Conservation (phyloP, 1,140 invertebrate genomes). For the Drosophila sulfurigaster region DNA sequence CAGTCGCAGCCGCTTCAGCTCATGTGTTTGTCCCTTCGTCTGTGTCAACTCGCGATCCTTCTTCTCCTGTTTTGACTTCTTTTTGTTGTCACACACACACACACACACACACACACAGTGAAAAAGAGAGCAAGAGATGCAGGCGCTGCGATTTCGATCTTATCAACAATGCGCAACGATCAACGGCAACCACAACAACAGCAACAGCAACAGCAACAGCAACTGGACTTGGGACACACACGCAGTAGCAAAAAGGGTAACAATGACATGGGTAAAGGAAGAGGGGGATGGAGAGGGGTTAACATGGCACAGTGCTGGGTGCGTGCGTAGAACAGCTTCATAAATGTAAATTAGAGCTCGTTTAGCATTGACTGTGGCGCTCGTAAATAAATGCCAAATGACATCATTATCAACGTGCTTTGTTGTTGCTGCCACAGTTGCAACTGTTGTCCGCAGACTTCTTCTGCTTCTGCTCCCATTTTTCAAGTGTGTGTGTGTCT, state of each 20-base stretch:
- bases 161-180: constrained; percentile 77
- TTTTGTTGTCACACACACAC: constrained; percentile 50
- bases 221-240: constrained; percentile 66
- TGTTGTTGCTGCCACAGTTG: constrained; percentile 39
- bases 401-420: constrained; percentile 82
- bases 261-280: background rate
- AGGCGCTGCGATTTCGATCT: constrained; percentile 76
- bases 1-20: background rate
- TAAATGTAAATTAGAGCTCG: constrained; percentile 85
- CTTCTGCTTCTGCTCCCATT: constrained; percentile 60
- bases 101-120: constrained; percentile 3
- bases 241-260: constrained; percentile 39
- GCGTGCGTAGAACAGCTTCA: constrained; percentile 84
- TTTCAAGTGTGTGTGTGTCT: constrained; percentile 58
- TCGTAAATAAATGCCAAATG: constrained; percentile 85
- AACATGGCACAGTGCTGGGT: constrained; percentile 60
- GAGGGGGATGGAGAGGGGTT: background rate
- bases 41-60: constrained; percentile 16
- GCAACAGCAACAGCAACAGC: constrained; percentile 32
- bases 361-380: constrained; percentile 82
- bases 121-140: constrained; percentile 33
- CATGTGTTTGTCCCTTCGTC: background rate
- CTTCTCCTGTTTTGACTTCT: constrained; percentile 36
- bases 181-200: constrained; percentile 50
- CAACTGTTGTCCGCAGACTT: constrained; percentile 1